A percentile compares a stretch with the other conserved stretches of the same genome.
phyloP scores from a whole-genome alignment of 2,113 vertebrate genomes.

The Syngnathoides biaculeatus region DNA sequence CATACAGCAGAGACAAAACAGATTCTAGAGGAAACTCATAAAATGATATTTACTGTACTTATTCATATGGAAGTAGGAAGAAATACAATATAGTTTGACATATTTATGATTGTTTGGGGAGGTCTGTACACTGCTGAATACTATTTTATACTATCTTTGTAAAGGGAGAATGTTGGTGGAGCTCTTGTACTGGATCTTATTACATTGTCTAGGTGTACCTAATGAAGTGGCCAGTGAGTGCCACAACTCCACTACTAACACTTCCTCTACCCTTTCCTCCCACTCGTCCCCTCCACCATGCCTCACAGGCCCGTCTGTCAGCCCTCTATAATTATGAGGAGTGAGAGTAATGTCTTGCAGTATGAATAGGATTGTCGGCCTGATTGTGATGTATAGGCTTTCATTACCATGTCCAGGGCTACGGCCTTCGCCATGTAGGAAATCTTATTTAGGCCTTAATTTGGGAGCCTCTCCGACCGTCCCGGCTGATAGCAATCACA shows the following conservation, averaged over 20 bases:
- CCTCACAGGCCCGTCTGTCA: slow-evolving; percentile 78
- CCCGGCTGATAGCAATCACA: slow-evolving; percentile 99
- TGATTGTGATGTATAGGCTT: slow-evolving; percentile 99
- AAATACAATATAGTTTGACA: not conserved
- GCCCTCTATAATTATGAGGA: slow-evolving; percentile 85
- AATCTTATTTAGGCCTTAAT: slow-evolving; percentile 99
- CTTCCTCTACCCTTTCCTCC: slow-evolving; percentile 4
- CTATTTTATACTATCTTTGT: not conserved
- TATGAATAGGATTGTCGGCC: slow-evolving; percentile 93
- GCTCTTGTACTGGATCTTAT: not conserved
- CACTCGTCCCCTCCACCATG: slow-evolving; percentile 22
- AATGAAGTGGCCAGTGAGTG: not conserved
- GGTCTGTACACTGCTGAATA: not conserved
- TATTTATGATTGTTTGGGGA: not conserved
- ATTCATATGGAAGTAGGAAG: not conserved
- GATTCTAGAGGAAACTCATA: not conserved
- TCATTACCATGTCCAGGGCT: slow-evolving; percentile 96
- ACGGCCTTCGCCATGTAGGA: slow-evolving; percentile 94
- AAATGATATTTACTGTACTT: not conserved
- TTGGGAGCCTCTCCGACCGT: slow-evolving; percentile 95
- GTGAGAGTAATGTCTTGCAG: slow-evolving; percentile 87
- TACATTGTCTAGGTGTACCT: not conserved
- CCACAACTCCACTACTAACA: not conserved
- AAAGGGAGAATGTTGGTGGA: not conserved
- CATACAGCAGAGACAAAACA: not conserved